Evolutionary conservation across 2,888 invertebrate genomes (phyloP).

Genomic region (Cepaea hortensis): DNA sequence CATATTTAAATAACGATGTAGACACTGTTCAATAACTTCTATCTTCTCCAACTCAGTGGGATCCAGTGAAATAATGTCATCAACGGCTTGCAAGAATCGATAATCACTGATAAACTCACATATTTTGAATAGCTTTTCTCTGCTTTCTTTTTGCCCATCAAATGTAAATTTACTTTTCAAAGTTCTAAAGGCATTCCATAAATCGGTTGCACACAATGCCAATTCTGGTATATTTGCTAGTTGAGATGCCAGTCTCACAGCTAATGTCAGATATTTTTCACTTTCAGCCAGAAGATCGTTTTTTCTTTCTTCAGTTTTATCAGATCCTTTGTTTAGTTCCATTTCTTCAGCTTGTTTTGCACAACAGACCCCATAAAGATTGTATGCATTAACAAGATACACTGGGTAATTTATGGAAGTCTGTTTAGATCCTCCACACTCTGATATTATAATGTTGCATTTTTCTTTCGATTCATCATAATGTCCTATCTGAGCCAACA

Average conservation of each 20-base stretch:
- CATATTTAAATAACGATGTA: background rate
- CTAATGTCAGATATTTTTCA: background rate
- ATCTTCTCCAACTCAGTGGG: background rate
- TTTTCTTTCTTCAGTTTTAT: background rate
- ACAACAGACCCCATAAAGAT: background rate
- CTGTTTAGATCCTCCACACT: background rate
- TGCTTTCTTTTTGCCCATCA: background rate
- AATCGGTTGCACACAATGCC: background rate
- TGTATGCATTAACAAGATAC: too few species aligned
- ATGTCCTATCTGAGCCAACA: background rate
- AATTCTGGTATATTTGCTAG: constrained; percentile 10
- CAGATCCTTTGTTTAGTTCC: background rate
- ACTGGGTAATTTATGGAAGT: too few species aligned
- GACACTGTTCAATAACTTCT: background rate
- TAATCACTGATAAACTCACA: constrained; percentile 12
- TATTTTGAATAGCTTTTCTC: background rate
- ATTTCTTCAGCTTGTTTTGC: background rate
- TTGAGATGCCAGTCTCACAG: background rate
- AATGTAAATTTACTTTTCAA: background rate
- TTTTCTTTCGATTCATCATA: background rate
- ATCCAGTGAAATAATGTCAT: background rate
- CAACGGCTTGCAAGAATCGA: background rate
- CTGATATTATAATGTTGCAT: background rate
- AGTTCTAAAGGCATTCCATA: background rate
- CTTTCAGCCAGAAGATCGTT: background rate